Conservation (phyloP, 2,113 vertebrate genomes). For the Boulengeromyrus knoepffleri region DNA sequence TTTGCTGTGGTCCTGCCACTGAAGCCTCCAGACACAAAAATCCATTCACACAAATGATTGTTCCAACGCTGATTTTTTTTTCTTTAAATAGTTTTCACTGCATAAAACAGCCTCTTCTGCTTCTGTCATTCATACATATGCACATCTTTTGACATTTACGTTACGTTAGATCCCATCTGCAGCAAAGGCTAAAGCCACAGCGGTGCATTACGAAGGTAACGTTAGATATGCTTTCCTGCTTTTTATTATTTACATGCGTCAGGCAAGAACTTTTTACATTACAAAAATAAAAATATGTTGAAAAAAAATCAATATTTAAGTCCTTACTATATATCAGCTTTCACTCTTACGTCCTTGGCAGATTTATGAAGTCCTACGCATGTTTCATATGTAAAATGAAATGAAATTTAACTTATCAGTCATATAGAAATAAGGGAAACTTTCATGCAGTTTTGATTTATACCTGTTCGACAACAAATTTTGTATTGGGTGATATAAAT, state of each 20-base stretch:
- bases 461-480: too few relatives aligned
- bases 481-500: not conserved
- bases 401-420: not conserved
- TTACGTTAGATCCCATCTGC: not conserved
- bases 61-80: not conserved
- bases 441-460: not conserved
- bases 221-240: not conserved
- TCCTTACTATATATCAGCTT: not conserved
- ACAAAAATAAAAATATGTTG: not conserved
- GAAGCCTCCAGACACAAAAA: not conserved
- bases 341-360: too few relatives aligned
- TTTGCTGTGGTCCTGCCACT: not conserved
- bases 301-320: not conserved
- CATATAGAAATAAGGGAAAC: not conserved
- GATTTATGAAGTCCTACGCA: not conserved
- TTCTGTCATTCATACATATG: not conserved
- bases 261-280: not conserved
- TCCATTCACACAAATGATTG: conserved; percentile 7
- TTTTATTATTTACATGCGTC: not conserved
- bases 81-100: not conserved
- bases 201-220: not conserved
- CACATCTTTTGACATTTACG: not conserved
- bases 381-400: not conserved
- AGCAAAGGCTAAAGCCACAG: not conserved
- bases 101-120: not conserved